These are phyloP conservation scores for Rhyacophila evoluta DNA, from an alignment of 2,888 invertebrate species.

Conservation along the genomic window DNA sequence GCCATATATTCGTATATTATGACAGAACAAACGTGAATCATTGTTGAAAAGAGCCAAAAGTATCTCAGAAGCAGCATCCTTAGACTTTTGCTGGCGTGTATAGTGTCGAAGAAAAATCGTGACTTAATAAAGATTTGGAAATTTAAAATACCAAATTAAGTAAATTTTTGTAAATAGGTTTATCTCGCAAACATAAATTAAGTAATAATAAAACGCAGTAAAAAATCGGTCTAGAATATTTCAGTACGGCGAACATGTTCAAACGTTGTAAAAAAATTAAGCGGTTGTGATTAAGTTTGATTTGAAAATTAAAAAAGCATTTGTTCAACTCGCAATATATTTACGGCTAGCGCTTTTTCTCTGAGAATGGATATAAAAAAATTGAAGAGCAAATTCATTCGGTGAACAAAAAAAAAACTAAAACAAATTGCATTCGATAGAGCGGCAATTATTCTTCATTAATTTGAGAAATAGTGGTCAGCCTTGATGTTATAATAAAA, in stretches of 20 bases:
- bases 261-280: not conserved
- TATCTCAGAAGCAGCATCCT: too few relatives aligned
- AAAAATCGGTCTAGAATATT: not conserved
- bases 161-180: too few relatives aligned
- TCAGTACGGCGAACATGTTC: not conserved
- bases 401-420: not conserved
- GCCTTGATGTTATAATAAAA: not conserved
- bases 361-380: not conserved
- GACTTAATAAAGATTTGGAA: too few relatives aligned
- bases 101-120: too few relatives aligned
- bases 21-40: too few relatives aligned
- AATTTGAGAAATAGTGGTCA: not conserved
- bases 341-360: not conserved
- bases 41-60: too few relatives aligned
- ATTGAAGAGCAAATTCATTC: not conserved
- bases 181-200: too few relatives aligned
- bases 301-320: not conserved
- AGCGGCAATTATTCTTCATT: slow-evolving; percentile 4
- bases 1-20: too few relatives aligned
- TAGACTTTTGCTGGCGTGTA: too few relatives aligned
- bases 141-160: too few relatives aligned
- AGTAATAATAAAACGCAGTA: not conserved
- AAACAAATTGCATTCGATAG: slow-evolving; percentile 5
- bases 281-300: not conserved
- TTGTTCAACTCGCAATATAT: not conserved